Conservation (phyloP, 2,888 invertebrate species). For the Chrysolina oricalcia region DNA sequence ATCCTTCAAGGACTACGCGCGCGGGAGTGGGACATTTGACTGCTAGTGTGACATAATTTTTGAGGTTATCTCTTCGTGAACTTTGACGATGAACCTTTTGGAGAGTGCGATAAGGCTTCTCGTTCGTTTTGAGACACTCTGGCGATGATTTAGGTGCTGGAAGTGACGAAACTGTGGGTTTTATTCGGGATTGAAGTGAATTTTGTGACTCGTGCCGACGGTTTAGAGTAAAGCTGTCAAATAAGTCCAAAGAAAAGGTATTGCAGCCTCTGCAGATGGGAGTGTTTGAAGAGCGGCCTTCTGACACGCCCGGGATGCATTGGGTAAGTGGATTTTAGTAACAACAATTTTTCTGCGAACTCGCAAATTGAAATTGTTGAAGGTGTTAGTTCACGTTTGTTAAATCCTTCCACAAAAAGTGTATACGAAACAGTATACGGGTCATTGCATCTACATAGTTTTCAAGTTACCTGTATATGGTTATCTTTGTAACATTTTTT, state of each 20-base stretch:
- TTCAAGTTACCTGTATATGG: no score
- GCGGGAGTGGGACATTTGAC: neutral
- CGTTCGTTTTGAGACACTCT: slow-evolving; percentile 38
- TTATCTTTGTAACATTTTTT: no score
- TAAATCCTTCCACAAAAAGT: no score
- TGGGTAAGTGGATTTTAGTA: slow-evolving; percentile 78
- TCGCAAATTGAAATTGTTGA: no score
- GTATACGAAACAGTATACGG: no score
- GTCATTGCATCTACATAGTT: no score
- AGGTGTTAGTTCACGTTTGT: no score
- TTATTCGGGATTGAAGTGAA: slow-evolving; percentile 8
- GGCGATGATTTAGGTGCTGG: slow-evolving; percentile 20
- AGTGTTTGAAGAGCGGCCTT: slow-evolving; percentile 89
- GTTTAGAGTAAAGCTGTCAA: slow-evolving; percentile 63
- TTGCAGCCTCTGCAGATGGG: slow-evolving; percentile 85
- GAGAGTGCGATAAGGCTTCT: slow-evolving; percentile 30
- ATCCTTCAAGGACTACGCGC: neutral
- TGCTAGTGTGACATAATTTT: slow-evolving; percentile 27
- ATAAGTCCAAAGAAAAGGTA: slow-evolving; percentile 60
- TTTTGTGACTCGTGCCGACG: slow-evolving; percentile 64
- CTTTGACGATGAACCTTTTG: slow-evolving; percentile 32
- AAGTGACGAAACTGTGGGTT: neutral
- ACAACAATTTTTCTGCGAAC: no score
- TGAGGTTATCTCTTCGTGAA: slow-evolving; percentile 16
- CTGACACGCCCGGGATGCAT: slow-evolving; percentile 90